These are phyloP conservation scores for Xenopus laevis DNA, from an alignment of 2,113 vertebrate species.

Conservation along the genomic window DNA sequence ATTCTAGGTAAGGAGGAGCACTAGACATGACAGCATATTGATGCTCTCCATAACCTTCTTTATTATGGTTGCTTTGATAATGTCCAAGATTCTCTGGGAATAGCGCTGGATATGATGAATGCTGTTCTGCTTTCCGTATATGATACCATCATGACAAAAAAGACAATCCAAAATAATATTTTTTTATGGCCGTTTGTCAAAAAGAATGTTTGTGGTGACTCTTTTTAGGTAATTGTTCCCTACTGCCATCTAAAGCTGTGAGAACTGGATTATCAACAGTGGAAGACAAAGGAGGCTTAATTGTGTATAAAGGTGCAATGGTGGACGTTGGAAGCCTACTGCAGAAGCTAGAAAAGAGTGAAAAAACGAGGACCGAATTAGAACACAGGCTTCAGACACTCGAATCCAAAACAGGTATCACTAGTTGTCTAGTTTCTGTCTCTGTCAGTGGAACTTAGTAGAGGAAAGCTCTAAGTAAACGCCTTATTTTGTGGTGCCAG, in stretches of 20 bases:
- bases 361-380: constrained; percentile 85
- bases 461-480: too few species aligned
- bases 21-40: neutral
- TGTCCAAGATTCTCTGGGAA: too few species aligned
- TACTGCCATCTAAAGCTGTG: constrained; percentile 70
- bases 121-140: too few species aligned
- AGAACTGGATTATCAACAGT: constrained; percentile 61
- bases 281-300: constrained; percentile 82
- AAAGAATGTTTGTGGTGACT: too few species aligned
- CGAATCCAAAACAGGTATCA: constrained; percentile 85
- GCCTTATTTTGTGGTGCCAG: too few species aligned
- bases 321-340: constrained; percentile 93
- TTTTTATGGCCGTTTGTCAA: too few species aligned
- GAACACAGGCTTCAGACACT: constrained; percentile 88
- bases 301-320: constrained; percentile 95
- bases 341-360: constrained; percentile 94
- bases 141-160: too few species aligned
- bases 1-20: constrained; percentile 66
- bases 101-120: too few species aligned
- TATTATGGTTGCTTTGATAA: too few species aligned
- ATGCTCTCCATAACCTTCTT: too few species aligned
- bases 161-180: too few species aligned
- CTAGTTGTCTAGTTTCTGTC: neutral
- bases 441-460: too few species aligned
- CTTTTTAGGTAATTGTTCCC: constrained; percentile 79